A percentile compares a stretch with the other conserved stretches of the same genome.
phyloP scores from a whole-genome alignment of 2,888 invertebrate species.

The Netelia inedita region DNA sequence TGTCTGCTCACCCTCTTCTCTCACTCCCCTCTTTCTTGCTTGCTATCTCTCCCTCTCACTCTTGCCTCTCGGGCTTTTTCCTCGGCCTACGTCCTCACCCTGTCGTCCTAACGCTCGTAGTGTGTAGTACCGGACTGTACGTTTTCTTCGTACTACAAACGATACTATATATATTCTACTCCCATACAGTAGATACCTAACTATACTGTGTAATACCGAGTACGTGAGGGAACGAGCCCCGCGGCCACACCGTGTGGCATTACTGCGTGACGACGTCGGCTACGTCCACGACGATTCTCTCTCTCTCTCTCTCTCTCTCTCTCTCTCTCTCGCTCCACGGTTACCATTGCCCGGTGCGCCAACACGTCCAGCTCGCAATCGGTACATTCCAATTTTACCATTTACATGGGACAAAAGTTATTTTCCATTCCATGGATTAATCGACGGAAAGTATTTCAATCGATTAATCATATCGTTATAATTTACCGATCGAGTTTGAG shows the following conservation, averaged over 20 bases:
- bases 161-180: constrained; percentile 53
- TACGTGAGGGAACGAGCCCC: constrained; percentile 65
- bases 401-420: no score
- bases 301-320: not conserved
- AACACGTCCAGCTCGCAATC: constrained; percentile 4
- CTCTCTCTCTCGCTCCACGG: constrained; percentile 1
- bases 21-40: constrained; percentile 4
- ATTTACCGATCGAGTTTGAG: not conserved
- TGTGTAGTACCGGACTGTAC: constrained; percentile 45
- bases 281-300: constrained; percentile 52
- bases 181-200: constrained; percentile 27
- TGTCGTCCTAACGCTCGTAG: constrained; percentile 30
- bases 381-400: not conserved
- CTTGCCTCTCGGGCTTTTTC: not conserved
- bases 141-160: constrained; percentile 61
- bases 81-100: constrained; percentile 34
- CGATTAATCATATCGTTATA: not conserved
- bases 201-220: constrained; percentile 57
- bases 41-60: not conserved
- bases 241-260: constrained; percentile 45
- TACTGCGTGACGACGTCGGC: constrained; percentile 54
- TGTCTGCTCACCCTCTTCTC: constrained; percentile 57
- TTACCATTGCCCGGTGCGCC: constrained; percentile 17
- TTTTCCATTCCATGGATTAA: no score
- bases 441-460: not conserved